Evolutionary conservation across 2,888 invertebrate genomes (phyloP), one percentile per base, ranked within the genome.

Genomic region (Eupelmus urozonus): DNA sequence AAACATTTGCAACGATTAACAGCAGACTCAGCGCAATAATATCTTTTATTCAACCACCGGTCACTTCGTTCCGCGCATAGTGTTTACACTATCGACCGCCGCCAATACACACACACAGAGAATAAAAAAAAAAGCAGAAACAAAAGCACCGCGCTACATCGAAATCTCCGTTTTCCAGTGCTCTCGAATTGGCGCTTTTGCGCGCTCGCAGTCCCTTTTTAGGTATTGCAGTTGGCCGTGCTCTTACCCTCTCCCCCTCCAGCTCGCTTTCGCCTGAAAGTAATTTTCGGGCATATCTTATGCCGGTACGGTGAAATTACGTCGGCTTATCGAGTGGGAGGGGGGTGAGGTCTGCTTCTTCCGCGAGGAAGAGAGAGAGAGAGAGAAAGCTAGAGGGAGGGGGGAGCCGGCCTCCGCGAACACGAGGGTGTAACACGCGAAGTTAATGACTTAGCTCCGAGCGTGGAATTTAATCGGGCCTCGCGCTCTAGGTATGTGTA

Each of bases 241-340:
- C 20, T 59, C 57, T 16, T 25, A 13, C 40, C 29, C 45, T 53
- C 71, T 67, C 66, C 62, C 66, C 67, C 60, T 34, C 34, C 11
- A 34, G 34, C 53, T 66, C 60, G 57, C 20, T 69, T 73, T 80
- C 42, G 55, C 53, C 62, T 73, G 75, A 60, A 80, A 78, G 82
- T 81, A 82, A 82, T 82, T 81, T 82, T 81, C 80, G 74, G 76
- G 79, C 79, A 80, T 80, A 81, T 82, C 80, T 80, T 79, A 79
- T 78, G 72, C 74, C 55, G 76, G 71, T 65, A 62, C 74, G 72
- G 76, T 66, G 66, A 80, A 82, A 82, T 82, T 81, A 82, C 82
- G 65, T 67, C 55, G 79, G 81, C 81, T 82, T 81, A 82, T 82
- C 82, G 81, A 80, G 73, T 74, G 72, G 51, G 72, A 51, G 67